Base-by-base conservation (phyloP, 1,140 invertebrate genomes). In the Apocrypta bakeri region DNA sequence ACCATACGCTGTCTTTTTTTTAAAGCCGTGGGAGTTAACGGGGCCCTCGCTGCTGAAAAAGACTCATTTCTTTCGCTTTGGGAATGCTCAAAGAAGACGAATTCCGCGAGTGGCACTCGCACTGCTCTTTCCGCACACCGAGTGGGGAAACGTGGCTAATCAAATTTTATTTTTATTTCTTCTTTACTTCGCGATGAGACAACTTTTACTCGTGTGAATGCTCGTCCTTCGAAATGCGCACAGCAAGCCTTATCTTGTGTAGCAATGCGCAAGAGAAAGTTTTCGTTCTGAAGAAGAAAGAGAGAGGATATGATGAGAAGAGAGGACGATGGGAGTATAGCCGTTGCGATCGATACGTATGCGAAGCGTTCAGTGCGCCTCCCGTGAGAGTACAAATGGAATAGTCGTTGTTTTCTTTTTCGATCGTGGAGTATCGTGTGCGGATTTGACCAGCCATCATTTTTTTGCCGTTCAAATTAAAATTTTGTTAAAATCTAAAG, bases 91-190 rank as follows among this genome's bases (percentile, higher is more conserved):
- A 56, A 56, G 48, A 56, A 56, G 48, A n/a, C 48, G 21, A n/a
- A 56, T 56, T 56, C 17, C 48, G 48, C 48, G 48, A 56, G 48
- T 56, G 6, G 2, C 64, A 29, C 64, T 29, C 11, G 64, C n/a
- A 12, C 64, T 66, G 64, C 64, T 66, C 64, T 29, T 66, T 66
- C 27, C 6, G 14, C 56, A 9, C 33, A 4, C 56, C 64, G 25
- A 66, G 64, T 66, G 64, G 24, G 12, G 27, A 17, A 66, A 66
- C 64, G 64, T 66, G 64, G 64, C 27, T 66, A 66, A 66, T 24
- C 25, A 17, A 25, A 24, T 27, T 66, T 29, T 25, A 29, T 29
- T 29, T 17, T 29, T 8, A 12, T 24, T 66, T 66, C 63, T 6
- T 24, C n/a, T 66, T 29, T 11, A 0, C 1, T 14, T 12, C 25